These are phyloP conservation scores for Hesperophylax magnus DNA, from an alignment of 1,140 invertebrate species.

Conservation along the genomic window DNA sequence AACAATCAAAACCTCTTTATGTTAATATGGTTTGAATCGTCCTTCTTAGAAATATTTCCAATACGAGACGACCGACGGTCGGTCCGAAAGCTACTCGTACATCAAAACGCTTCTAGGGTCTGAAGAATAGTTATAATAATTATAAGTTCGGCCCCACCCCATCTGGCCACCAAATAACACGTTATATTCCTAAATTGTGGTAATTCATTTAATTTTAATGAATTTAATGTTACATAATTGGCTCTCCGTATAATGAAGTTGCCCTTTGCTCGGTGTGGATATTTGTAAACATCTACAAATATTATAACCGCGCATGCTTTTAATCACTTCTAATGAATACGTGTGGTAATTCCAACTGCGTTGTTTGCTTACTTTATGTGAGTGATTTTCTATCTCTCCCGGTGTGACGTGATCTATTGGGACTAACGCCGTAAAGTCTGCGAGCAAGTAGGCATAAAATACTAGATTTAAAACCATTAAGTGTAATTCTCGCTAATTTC, in stretches of 20 bases:
- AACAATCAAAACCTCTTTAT: slow-evolving; percentile 13
- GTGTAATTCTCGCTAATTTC: too few relatives aligned
- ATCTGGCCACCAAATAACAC: slow-evolving; percentile 20
- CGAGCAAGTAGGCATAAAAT: neutral
- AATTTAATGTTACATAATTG: slow-evolving; percentile 30
- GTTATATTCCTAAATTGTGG: slow-evolving; percentile 25
- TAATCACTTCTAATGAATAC: slow-evolving; percentile 24
- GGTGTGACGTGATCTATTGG: neutral
- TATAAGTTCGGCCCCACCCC: neutral
- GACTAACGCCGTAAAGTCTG: neutral
- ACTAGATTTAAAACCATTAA: neutral
- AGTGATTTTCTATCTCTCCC: neutral
- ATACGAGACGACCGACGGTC: too few relatives aligned
- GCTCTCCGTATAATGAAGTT: neutral
- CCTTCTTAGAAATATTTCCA: slow-evolving; percentile 6
- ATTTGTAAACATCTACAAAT: slow-evolving; percentile 20
- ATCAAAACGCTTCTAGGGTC: neutral
- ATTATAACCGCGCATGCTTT: neutral
- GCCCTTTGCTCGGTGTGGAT: slow-evolving; percentile 11
- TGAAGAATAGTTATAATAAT: slow-evolving; percentile 17
- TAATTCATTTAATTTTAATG: slow-evolving; percentile 16
- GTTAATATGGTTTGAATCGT: neutral
- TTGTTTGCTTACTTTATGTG: slow-evolving; percentile 25
- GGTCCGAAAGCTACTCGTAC: neutral
- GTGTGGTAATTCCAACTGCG: slow-evolving; percentile 10